Evolutionary conservation across 1,140 invertebrate species (phyloP).

Genomic region (Paralvinella palmiformis): DNA sequence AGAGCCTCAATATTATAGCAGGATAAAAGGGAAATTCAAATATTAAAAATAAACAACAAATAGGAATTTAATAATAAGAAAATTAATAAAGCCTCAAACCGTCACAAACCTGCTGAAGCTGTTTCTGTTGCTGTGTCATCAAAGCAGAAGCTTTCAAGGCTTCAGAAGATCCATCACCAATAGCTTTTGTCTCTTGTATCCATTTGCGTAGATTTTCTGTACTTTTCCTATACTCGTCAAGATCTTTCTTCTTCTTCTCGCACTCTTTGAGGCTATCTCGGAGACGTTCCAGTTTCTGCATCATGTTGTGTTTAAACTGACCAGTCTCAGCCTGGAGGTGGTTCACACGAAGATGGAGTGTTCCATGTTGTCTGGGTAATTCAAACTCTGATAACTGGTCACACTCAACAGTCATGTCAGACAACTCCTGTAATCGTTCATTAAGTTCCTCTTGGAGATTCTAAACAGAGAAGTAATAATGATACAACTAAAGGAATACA

Average conservation of each 20-base stretch:
- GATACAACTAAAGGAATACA: constrained; percentile 27
- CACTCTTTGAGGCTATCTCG: constrained; percentile 51
- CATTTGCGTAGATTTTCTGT: constrained; percentile 67
- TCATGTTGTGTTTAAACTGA: constrained; percentile 32
- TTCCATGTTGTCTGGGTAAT: constrained; percentile 46
- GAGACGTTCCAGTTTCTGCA: constrained; percentile 51
- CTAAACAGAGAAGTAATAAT: constrained; percentile 29
- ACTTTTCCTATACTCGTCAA: constrained; percentile 68
- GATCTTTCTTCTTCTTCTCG: constrained; percentile 61
- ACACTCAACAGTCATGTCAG: constrained; percentile 56
- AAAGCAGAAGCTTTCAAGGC: constrained; percentile 47
- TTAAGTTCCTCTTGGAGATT: constrained; percentile 56
- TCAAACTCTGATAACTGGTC: constrained; percentile 49
- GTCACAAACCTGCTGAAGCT: constrained; percentile 49
- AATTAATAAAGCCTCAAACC: not conserved
- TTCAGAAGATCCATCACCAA: constrained; percentile 38
- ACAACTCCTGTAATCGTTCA: constrained; percentile 55
- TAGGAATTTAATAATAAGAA: not conserved
- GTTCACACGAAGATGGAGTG: constrained; percentile 54
- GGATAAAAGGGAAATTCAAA: no score
- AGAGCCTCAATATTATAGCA: no score
- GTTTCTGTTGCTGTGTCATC: constrained; percentile 49
- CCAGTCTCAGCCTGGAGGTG: constrained; percentile 55
- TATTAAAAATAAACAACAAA: no score
- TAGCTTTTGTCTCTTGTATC: constrained; percentile 59